Percentiles rank a stretch among this genome's conserved stretches.
Conservation (phyloP, 2,797 vertebrate genomes). For the Hybognathus amarus region DNA sequence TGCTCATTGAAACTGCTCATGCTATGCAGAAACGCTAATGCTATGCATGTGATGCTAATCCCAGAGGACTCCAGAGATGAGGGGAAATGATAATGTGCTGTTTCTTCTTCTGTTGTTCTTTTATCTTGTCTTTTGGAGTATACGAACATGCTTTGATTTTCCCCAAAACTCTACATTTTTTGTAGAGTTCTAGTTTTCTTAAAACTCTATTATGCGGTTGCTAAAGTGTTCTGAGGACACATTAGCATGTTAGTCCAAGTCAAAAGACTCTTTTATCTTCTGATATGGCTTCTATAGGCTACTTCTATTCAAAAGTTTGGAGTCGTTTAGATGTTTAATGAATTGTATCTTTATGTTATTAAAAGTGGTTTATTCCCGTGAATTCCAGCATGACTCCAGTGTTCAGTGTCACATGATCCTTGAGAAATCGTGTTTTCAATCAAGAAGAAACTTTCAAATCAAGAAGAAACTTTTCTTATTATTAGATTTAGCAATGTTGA, state of each 20-base stretch:
- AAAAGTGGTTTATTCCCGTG: too few species aligned
- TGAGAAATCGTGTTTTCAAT: too few species aligned
- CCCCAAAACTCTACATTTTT: not conserved
- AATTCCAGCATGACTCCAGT: too few species aligned
- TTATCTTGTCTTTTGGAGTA: not conserved
- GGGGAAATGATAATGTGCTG: not conserved
- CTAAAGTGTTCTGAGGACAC: too few species aligned
- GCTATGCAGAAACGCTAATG: not conserved
- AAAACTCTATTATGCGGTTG: not conserved
- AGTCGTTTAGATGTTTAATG: too few species aligned
- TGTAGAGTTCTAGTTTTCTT: not conserved
- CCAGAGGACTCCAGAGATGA: conserved; percentile 1
- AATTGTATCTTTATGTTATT: too few species aligned
- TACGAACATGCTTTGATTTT: not conserved
- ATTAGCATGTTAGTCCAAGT: too few species aligned
- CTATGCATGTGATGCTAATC: not conserved
- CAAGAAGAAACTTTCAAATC: too few species aligned
- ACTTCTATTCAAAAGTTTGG: too few species aligned
- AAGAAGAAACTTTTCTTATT: not conserved
- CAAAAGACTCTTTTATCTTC: too few species aligned
- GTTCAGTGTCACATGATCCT: too few species aligned
- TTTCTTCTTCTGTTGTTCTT: conserved; percentile 10
- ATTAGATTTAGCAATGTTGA: not conserved
- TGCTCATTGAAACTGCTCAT: conserved; percentile 13
- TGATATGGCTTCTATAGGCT: too few species aligned